Base-by-base conservation (phyloP, 2,888 invertebrate species). In the Axea sp. region DNA sequence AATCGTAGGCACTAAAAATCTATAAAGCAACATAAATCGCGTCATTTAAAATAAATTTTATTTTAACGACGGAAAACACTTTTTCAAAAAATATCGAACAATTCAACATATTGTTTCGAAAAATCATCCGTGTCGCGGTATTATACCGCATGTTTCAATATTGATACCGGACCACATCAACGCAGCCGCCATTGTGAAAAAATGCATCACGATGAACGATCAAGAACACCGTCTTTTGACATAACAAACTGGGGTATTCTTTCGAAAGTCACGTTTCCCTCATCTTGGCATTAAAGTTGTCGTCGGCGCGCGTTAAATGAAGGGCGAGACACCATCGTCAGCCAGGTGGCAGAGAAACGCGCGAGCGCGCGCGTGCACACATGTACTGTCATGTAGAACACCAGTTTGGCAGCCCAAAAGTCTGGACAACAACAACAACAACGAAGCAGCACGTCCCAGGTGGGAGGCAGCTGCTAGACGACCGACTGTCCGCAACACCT, bases 391-490 rank as follows among this genome's bases (percentile, higher is more conserved):
- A 53, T 39, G 62, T 60, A 41, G 53, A 69, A 69, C 59, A 65
- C 68, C 60, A 30, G 43, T 69, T 51, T 45, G 60, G 55, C 55
- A 37, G 64, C 51, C 72, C 65, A 57, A 65, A 73, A 73, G 57
- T 37, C 57, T 39, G 45, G 17, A 30, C 43, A 41, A 39, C 55
- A 64, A 57, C 64, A 74, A 75, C 74, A 74, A 69, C 73, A 76
- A 60, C 76, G 33, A 69, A 53, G 49, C 75, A 75, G 65, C 51
- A 76, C 73, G 75, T 82, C 83, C 87, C 87, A 87, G 87, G 86
- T 87, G 87, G 86, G 86, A 86, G 87, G 86, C 87, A 87, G 87
- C 87, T 87, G 87, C 83, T 80, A 85, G 78, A 81, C 86, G 86
- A 79, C 76, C 78, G 78, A 77, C 80, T 79, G 75, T 72, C 73